Conservation (phyloP, 2,888 invertebrate genomes). For the Bellardia pandia region DNA sequence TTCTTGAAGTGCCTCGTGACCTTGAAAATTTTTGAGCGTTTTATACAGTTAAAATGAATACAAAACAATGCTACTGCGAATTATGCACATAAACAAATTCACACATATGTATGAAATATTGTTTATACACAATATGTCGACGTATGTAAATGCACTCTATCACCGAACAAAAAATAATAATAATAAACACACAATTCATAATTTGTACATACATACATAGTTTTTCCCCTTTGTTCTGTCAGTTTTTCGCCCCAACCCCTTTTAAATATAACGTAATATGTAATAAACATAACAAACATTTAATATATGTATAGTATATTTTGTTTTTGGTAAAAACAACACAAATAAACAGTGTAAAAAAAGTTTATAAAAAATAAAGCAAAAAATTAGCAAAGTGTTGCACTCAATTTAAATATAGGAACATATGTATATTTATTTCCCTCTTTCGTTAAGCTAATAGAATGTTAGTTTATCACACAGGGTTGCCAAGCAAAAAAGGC, state of each 20-base stretch:
- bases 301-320: background rate
- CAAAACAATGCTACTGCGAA: slow-evolving; percentile 31
- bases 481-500: slow-evolving; percentile 20
- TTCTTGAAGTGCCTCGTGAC: slow-evolving; percentile 69
- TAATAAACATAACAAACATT: slow-evolving; percentile 16
- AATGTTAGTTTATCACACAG: slow-evolving; percentile 1
- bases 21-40: slow-evolving; percentile 68
- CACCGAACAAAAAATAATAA: background rate
- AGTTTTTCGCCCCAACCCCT: background rate
- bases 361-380: no score
- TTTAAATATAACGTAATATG: slow-evolving; percentile 15
- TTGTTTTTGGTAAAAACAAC: slow-evolving; percentile 12
- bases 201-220: background rate
- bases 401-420: slow-evolving; percentile 15
- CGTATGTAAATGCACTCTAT: slow-evolving; percentile 44
- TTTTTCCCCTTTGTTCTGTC: slow-evolving; percentile 8
- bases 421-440: slow-evolving; percentile 14
- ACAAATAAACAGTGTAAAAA: background rate
- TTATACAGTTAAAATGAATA: slow-evolving; percentile 48
- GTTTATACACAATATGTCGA: slow-evolving; percentile 16
- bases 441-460: slow-evolving; percentile 23
- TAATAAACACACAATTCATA: slow-evolving; percentile 44
- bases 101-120: slow-evolving; percentile 12
- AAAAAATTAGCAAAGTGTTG: background rate
- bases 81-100: slow-evolving; percentile 20